Conservation (phyloP, 2,888 invertebrate species). For the Andrena camellia region DNA sequence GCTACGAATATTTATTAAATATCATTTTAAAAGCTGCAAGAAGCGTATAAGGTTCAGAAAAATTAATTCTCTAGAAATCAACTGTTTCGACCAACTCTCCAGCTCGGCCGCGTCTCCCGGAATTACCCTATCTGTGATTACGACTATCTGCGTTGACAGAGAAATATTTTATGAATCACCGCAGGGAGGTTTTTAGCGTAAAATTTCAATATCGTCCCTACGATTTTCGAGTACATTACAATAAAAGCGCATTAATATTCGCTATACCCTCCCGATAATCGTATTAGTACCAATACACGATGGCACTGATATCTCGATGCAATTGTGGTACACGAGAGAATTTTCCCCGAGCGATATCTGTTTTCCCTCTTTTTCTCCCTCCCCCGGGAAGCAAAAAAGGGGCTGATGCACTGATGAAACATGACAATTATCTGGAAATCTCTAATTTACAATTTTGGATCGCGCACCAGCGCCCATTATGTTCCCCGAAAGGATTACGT, state of each 20-base stretch:
- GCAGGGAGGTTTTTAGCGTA: background rate
- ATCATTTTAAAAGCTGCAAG: background rate
- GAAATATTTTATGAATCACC: background rate
- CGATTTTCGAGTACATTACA: slow-evolving; percentile 19
- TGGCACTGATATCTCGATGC: slow-evolving; percentile 34
- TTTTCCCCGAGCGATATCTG: background rate
- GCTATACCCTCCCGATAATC: slow-evolving; percentile 24
- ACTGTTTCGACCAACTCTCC: no score
- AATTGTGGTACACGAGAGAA: slow-evolving; percentile 35
- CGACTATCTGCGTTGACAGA: no score
- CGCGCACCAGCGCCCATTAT: slow-evolving; percentile 54
- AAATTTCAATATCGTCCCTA: slow-evolving; percentile 31
- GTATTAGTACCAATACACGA: slow-evolving; percentile 33
- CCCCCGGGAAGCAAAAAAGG: slow-evolving; percentile 2
- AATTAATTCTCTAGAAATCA: no score
- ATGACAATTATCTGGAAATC: slow-evolving; percentile 62
- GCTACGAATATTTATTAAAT: background rate
- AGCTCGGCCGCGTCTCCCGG: no score
- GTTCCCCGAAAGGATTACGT: slow-evolving; percentile 69
- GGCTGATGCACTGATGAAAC: slow-evolving; percentile 6
- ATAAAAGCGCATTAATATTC: slow-evolving; percentile 52
- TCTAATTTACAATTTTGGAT: slow-evolving; percentile 68
- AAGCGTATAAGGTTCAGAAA: no score
- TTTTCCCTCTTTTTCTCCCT: background rate
- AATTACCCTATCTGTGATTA: background rate